A percentile compares a stretch with the other conserved stretches of the same genome.
Evolutionary conservation across 2,888 invertebrate genomes (phyloP).

Genomic region (Agrotis segetum): DNA sequence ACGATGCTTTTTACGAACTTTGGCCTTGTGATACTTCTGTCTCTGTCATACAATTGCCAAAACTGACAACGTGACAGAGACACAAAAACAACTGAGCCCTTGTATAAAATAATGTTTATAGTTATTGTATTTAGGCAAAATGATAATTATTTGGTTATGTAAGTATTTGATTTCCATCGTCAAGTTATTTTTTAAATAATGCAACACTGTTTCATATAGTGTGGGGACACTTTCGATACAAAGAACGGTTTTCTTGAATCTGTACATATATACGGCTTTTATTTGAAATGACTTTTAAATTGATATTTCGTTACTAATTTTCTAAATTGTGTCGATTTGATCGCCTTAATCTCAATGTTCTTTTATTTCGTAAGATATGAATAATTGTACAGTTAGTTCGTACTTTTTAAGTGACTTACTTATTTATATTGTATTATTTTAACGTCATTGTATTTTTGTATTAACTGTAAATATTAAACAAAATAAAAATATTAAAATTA

Average conservation of each 20-base stretch:
- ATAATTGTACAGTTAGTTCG: slow-evolving; percentile 39
- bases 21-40: background rate
- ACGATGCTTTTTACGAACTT: background rate
- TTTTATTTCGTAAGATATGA: slow-evolving; percentile 31
- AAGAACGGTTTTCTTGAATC: background rate
- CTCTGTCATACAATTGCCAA: background rate
- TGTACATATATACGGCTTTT: slow-evolving; percentile 1
- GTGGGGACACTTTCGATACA: slow-evolving; percentile 8
- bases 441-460: slow-evolving; percentile 48
- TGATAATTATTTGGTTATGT: background rate
- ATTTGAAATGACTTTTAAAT: slow-evolving; percentile 25
- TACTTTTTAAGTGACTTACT: slow-evolving; percentile 23
- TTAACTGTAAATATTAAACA: slow-evolving; percentile 46
- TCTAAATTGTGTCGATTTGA: slow-evolving; percentile 43
- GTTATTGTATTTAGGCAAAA: background rate
- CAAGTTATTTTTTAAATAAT: slow-evolving; percentile 16
- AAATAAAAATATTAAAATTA: slow-evolving; percentile 34
- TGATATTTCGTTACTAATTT: slow-evolving; percentile 34
- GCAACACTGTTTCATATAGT: slow-evolving; percentile 12
- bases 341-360: slow-evolving; percentile 43
- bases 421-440: slow-evolving; percentile 45
- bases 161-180: background rate
- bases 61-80: background rate
- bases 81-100: background rate
- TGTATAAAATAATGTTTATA: background rate